These are phyloP conservation scores for Lymantria monacha DNA, from an alignment of 2,888 invertebrate genomes.

Conservation along the genomic window DNA sequence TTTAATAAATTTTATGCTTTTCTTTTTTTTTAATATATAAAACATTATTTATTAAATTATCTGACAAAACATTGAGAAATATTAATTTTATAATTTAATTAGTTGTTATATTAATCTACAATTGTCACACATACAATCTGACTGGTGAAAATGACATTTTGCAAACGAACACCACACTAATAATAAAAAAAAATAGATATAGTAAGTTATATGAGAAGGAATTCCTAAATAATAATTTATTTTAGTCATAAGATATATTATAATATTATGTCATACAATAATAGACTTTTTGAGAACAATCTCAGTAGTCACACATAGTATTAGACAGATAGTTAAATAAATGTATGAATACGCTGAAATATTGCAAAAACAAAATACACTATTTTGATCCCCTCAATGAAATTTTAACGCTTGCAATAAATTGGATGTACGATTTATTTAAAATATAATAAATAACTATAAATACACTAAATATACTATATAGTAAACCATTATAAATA, in stretches of 20 bases:
- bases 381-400: too few species aligned
- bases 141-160: conserved; percentile 70
- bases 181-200: conserved; percentile 67
- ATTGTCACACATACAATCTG: conserved; percentile 44
- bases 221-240: conserved; percentile 61
- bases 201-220: conserved; percentile 58
- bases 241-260: conserved; percentile 41
- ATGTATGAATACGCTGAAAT: not conserved
- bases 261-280: conserved; percentile 64
- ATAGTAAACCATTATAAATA: too few species aligned
- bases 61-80: too few species aligned
- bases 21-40: too few species aligned
- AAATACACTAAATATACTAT: too few species aligned
- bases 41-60: too few species aligned
- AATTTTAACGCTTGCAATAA: too few species aligned
- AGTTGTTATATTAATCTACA: conserved; percentile 21
- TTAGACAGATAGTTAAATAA: conserved; percentile 38
- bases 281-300: conserved; percentile 60
- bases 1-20: too few species aligned
- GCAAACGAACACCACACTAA: conserved; percentile 80
- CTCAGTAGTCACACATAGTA: conserved; percentile 51
- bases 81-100: too few species aligned
- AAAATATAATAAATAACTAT: too few species aligned
- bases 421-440: too few species aligned
- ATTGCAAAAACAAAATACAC: too few species aligned